Base-by-base conservation (phyloP, 2,888 invertebrate genomes). In the Bellardia bayeri region DNA sequence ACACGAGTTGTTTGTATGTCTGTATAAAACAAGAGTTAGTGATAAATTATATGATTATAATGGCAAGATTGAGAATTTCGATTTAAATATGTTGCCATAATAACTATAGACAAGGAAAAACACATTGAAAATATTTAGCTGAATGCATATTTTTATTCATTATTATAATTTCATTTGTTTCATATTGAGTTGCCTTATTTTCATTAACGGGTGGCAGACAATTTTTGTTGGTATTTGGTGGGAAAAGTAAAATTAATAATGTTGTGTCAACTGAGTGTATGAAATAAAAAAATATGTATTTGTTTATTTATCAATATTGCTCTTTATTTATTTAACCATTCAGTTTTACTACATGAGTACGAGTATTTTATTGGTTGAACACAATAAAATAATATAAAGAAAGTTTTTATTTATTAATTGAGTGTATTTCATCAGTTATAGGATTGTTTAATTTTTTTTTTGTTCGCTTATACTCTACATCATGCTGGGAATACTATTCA, bases 311-410 rank as follows among this genome's bases (percentile, higher is more conserved):
- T 75, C 82, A 87, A 87, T 87, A 85, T 82, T 79, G 79, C 79
- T 78, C 69, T 85, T 82, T 87, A 82, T 87, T 87, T 87, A 82
- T 82, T 85, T 82, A 85, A 85, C 45, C 78, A 85, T 87, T 85
- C 79, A 87, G 56, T 58, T 63, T 80, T 68, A 79, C 51, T 61
- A 82, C 51, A 79, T 71, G 23, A 71, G 37, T 75, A 63, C 69
- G 74, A 75, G 63, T 64, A 76, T 63, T 83, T 79, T 76, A 80
- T 74, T 82, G 82, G 37, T 82, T 45, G 42, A 68, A 74, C 45
- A 51, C 33, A 56, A 61, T 54, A 40, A 69, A 71, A 56, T 13
- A 69, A 82, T 54, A 11, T 66, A 37, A 7, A 16, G n/a, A 14
- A 40, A 23, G 61, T 49, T 69, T 68, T 69, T 49, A 45, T 83